phyloP scores from a whole-genome alignment of 1,140 invertebrate species.

The Heliconius eleuchia region DNA sequence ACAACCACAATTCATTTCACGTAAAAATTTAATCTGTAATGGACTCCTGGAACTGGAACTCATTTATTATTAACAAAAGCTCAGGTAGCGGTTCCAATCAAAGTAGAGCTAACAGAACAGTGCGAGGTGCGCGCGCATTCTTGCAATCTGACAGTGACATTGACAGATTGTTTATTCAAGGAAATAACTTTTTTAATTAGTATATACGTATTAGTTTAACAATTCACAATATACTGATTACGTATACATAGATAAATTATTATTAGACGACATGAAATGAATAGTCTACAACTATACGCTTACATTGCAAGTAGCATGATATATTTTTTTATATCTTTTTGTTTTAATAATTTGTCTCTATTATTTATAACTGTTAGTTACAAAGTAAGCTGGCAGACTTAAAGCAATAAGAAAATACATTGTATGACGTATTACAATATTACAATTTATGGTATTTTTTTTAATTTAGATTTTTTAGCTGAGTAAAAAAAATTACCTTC shows the following conservation, averaged over 20 bases:
- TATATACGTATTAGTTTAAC: background rate
- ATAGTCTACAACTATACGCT: background rate
- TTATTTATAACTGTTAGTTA: no score
- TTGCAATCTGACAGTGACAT: background rate
- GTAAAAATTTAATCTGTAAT: background rate
- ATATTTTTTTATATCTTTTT: no score
- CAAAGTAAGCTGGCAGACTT: no score
- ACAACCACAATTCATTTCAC: background rate
- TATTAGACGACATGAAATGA: background rate
- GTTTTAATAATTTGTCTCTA: no score
- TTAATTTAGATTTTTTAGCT: no score
- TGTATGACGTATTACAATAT: no score
- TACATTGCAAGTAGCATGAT: background rate
- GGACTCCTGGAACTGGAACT: background rate
- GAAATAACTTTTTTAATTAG: background rate
- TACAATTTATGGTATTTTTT: background rate
- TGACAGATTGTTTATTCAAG: slow-evolving; percentile 10
- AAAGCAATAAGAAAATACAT: no score
- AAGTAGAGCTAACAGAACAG: background rate
- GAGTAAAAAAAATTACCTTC: no score
- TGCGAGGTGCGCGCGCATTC: slow-evolving; percentile 5
- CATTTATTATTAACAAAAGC: slow-evolving; percentile 12
- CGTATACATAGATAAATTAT: background rate
- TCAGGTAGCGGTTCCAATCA: slow-evolving; percentile 5
- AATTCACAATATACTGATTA: background rate